Conservation (phyloP, 30 jellyfish, hydroid and myxozoan species). For the Rhopilema esculentum region DNA sequence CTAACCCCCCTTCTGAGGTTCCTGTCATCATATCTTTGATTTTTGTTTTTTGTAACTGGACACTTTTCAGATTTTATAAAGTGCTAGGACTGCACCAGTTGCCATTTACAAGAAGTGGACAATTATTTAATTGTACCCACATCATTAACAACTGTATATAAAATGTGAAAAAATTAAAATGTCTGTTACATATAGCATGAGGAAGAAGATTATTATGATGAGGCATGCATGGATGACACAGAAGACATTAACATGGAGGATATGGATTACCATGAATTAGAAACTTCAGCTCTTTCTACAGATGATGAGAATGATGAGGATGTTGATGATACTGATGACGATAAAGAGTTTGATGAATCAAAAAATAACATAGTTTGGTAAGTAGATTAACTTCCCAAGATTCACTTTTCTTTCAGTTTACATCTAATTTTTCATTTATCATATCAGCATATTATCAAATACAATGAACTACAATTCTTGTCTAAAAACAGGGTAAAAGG, state of each 20-base stretch:
- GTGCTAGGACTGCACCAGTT: no score
- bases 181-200: background rate
- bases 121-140: background rate
- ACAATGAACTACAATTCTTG: background rate
- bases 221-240: background rate
- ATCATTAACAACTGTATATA: background rate
- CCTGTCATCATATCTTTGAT: background rate
- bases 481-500: background rate
- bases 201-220: background rate
- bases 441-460: no score
- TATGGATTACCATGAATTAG: background rate
- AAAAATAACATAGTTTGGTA: background rate
- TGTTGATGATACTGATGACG: background rate
- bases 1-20: background rate
- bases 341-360: background rate
- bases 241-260: background rate
- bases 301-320: background rate
- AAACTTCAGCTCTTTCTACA: background rate
- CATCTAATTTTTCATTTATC: background rate
- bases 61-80: background rate
- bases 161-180: background rate
- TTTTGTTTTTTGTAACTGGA: background rate
- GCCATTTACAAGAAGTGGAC: background rate
- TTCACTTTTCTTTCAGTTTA: background rate
- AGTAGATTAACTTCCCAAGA: background rate